Evolutionary conservation across 2,888 invertebrate species (phyloP).

Genomic region (Hololepta plana): DNA sequence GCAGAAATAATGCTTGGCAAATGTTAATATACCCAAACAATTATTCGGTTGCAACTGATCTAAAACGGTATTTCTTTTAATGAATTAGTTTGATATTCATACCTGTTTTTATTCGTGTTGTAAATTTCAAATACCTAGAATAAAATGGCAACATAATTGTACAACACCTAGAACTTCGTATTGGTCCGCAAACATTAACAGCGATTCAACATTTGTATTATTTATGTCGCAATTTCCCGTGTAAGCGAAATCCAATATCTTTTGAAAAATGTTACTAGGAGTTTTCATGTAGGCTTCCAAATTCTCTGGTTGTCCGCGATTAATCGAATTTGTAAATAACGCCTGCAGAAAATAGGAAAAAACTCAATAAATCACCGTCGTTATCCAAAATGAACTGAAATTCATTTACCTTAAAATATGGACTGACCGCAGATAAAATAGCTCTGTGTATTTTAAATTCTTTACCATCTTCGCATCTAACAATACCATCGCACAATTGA

Average conservation of each 20-base stretch:
- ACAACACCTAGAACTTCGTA: conserved; percentile 57
- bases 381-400: conserved; percentile 4
- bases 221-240: conserved; percentile 47
- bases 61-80: conserved; percentile 8
- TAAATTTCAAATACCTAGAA: conserved; percentile 30
- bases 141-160: conserved; percentile 47
- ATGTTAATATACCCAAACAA: conserved; percentile 52
- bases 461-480: conserved; percentile 41
- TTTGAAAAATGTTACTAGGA: conserved; percentile 38
- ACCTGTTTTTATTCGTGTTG: too few species aligned
- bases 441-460: conserved; percentile 48
- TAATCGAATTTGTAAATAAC: conserved; percentile 48
- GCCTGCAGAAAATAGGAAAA: conserved; percentile 25
- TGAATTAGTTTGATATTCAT: too few species aligned
- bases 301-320: conserved; percentile 39
- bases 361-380: conserved; percentile 3
- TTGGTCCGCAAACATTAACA: conserved; percentile 52
- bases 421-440: conserved; percentile 52
- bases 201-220: conserved; percentile 46
- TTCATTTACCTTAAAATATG: conserved; percentile 37
- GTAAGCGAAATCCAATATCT: conserved; percentile 58
- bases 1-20: conserved; percentile 53
- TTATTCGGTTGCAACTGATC: conserved; percentile 45
- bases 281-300: conserved; percentile 41
- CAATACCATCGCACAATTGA: conserved; percentile 52